Conservation (phyloP, 2,888 invertebrate species). For the Leptothorax acervorum region DNA sequence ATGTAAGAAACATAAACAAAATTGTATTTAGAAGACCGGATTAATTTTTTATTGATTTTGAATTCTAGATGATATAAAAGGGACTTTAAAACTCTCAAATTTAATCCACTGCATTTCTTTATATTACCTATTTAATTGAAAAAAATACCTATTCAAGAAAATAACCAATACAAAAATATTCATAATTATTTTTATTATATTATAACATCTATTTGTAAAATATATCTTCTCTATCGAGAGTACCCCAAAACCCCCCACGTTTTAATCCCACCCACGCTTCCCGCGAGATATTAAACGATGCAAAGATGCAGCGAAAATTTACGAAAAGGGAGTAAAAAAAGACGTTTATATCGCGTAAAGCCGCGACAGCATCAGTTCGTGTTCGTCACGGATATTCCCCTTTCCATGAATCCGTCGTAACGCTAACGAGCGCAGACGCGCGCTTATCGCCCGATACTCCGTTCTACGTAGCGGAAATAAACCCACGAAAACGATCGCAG, state of each 20-base stretch:
- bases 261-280: neutral
- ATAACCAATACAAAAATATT: neutral
- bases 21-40: neutral
- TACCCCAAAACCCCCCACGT: neutral
- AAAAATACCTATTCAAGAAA: neutral
- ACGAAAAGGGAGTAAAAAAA: neutral
- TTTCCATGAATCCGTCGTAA: constrained; percentile 5
- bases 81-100: neutral
- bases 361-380: neutral
- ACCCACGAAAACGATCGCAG: constrained; percentile 57
- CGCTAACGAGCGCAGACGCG: constrained; percentile 31
- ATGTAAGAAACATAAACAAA: neutral
- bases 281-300: neutral
- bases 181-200: neutral
- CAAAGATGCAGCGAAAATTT: neutral
- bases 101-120: neutral
- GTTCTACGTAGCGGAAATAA: constrained; percentile 46
- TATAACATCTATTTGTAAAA: neutral
- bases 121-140: neutral
- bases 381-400: constrained; percentile 5
- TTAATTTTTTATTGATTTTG: neutral
- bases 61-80: neutral
- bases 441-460: constrained; percentile 48
- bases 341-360: constrained; percentile 1
- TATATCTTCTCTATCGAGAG: neutral